Base-by-base conservation (phyloP, 2,113 vertebrate species). In the Castor canadensis region DNA sequence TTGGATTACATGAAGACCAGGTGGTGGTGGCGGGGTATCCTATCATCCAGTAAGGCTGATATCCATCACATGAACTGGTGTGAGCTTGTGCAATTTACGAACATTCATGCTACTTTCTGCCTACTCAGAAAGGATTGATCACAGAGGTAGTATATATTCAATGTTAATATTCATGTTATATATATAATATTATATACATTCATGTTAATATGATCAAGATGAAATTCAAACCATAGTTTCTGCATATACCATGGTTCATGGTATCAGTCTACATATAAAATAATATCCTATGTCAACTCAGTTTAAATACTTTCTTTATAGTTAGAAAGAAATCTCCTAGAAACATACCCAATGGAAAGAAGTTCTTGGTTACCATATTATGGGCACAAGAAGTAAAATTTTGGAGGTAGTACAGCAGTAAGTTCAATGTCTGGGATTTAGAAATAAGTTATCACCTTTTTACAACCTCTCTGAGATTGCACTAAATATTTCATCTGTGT, bases 311-410 rank as follows among this genome's bases (percentile, higher is more conserved):
- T 15, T 92, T 52, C 26, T 43, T 69, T 35, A 52, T 62, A 47
- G 30, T 47, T 72, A 60, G 11, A 56, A 83, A 54, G 17, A 83
- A 87, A 93, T 2, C 11, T 81, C 43, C 3, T 64, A 58, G n/a
- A 94, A 94, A 54, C 75, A 94, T 69, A 85, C 73, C 40, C 60
- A 5, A 47, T 60, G 35, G 85, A 49, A 56, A 94, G 6, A 87
- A 73, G 22, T 60, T n/a, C 1, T 47, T 75, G 47, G 12, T 75
- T 17, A 66, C 13, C 66, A 84, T 2, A 60, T 9, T 73, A 30
- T 87, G n/a, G 16, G 10, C 43, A 79, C 60, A 60, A 45, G 56
- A 90, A 66, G 4, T 12, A 38, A 28, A 5, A 17, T 89, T 92
- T 81, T 43, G 0, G 45, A 3, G 58, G 12, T n/a, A n/a, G n/a